Percentiles rank a stretch among this genome's conserved stretches.
Evolutionary conservation across 92 coral and sea anemone genomes (phyloP).

Genomic region (Meandrina meandrites): DNA sequence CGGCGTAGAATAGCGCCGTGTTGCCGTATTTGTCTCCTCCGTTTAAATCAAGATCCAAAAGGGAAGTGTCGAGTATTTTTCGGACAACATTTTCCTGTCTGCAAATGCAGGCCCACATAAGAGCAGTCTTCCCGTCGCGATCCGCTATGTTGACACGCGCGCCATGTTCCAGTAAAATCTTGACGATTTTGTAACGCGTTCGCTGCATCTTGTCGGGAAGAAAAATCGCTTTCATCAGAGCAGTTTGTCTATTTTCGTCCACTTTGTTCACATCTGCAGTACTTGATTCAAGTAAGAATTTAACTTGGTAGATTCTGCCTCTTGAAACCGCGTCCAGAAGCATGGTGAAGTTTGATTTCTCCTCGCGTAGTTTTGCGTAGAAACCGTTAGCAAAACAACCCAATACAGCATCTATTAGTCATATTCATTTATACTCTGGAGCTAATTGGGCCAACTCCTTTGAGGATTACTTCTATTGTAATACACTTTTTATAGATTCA

Average conservation of each 20-base stretch:
- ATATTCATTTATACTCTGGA: neutral
- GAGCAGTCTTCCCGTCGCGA: conserved; percentile 70
- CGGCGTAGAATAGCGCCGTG: conserved; percentile 90
- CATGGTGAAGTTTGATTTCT: conserved; percentile 51
- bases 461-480: conserved; percentile 22
- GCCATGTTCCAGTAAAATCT: conserved; percentile 75
- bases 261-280: conserved; percentile 79
- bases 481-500: neutral
- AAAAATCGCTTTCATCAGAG: conserved; percentile 89
- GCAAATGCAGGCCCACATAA: conserved; percentile 84
- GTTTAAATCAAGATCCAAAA: conserved; percentile 85
- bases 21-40: conserved; percentile 76
- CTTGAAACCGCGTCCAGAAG: conserved; percentile 78
- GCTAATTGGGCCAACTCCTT: conserved; percentile 24
- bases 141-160: conserved; percentile 82
- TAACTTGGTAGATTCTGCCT: conserved; percentile 91
- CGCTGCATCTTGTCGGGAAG: conserved; percentile 82
- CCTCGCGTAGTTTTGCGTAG: conserved; percentile 15
- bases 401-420: conserved; percentile 4
- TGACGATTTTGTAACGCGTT: conserved; percentile 82
- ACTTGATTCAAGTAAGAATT: conserved; percentile 80
- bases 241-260: conserved; percentile 87
- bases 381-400: conserved; percentile 40
- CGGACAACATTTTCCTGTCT: conserved; percentile 72
- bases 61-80: conserved; percentile 66